phyloP scores from a whole-genome alignment of 1,140 invertebrate genomes.

The Drosophila fuyamai region DNA sequence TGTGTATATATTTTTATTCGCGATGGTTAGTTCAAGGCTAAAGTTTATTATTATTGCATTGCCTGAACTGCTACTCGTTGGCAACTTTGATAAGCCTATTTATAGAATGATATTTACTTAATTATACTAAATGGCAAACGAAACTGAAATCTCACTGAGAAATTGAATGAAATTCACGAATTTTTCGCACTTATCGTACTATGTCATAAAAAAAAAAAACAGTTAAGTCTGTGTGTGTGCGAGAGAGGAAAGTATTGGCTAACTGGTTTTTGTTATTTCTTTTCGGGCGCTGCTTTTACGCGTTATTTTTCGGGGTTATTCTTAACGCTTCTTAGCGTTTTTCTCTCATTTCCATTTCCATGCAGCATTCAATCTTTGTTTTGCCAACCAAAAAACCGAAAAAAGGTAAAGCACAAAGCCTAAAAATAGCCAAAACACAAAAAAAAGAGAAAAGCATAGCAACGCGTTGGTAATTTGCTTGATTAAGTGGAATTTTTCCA shows the following conservation, averaged over 20 bases:
- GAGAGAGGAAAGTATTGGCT: conserved; percentile 57
- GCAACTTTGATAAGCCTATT: conserved; percentile 44
- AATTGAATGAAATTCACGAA: conserved; percentile 62
- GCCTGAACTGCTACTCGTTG: conserved; percentile 18
- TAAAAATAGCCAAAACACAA: conserved; percentile 69
- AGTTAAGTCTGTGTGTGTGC: conserved; percentile 24
- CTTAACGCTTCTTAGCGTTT: conserved; percentile 54
- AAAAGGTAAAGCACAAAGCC: conserved; percentile 65
- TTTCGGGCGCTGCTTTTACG: conserved; percentile 65
- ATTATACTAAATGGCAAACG: conserved; percentile 66
- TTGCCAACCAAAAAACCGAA: conserved; percentile 62
- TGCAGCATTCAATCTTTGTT: conserved; percentile 73
- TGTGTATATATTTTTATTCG: conserved; percentile 7
- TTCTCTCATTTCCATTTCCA: conserved; percentile 25
- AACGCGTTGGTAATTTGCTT: conserved; percentile 76
- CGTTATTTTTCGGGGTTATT: conserved; percentile 81
- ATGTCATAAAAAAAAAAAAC: conserved; percentile 34
- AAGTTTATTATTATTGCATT: conserved; percentile 38
- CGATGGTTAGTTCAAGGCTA: conserved; percentile 62
- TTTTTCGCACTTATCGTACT: conserved; percentile 58
- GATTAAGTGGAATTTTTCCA: conserved; percentile 82
- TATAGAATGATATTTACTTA: conserved; percentile 48
- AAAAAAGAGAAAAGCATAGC: conserved; percentile 28
- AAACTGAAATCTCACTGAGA: conserved; percentile 62
- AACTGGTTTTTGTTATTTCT: conserved; percentile 75